phyloP scores from a whole-genome alignment of 2,888 invertebrate genomes.

The Cephus rjabovi region DNA sequence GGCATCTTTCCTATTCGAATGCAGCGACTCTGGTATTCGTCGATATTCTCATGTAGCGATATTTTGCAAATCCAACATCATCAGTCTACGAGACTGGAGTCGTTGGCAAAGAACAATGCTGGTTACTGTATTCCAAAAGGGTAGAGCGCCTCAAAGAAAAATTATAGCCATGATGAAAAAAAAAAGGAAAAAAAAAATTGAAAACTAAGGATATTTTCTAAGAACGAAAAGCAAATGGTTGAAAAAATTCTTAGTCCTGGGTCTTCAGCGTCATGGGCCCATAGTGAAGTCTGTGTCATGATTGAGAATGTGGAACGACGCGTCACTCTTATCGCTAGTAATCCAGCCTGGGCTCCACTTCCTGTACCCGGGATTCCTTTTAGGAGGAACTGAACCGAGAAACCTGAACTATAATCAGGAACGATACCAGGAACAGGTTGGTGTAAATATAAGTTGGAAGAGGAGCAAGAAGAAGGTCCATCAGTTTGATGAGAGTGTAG shows the following conservation, averaged over 20 bases:
- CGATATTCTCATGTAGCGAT: neutral
- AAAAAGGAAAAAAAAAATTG: too few species aligned
- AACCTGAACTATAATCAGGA: neutral
- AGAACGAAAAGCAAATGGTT: too few species aligned
- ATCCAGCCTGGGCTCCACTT: neutral
- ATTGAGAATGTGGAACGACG: too few species aligned
- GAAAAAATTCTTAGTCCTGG: neutral
- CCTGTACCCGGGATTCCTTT: neutral
- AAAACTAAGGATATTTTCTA: too few species aligned
- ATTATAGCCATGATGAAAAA: neutral
- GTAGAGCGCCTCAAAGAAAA: neutral
- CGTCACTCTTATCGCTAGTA: neutral
- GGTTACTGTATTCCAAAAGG: neutral
- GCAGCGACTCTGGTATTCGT: neutral
- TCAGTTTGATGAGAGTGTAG: neutral
- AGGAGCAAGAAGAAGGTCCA: neutral
- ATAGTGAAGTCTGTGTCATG: neutral
- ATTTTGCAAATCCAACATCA: neutral
- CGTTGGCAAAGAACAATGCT: neutral
- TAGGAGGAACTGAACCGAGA: too few species aligned
- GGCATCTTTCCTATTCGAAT: neutral
- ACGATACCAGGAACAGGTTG: neutral
- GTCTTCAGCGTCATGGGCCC: neutral
- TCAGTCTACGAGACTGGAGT: neutral
- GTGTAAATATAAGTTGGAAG: neutral